These are phyloP conservation scores for Scylla paramamosain DNA, from an alignment of 1,140 invertebrate genomes.

Conservation along the genomic window DNA sequence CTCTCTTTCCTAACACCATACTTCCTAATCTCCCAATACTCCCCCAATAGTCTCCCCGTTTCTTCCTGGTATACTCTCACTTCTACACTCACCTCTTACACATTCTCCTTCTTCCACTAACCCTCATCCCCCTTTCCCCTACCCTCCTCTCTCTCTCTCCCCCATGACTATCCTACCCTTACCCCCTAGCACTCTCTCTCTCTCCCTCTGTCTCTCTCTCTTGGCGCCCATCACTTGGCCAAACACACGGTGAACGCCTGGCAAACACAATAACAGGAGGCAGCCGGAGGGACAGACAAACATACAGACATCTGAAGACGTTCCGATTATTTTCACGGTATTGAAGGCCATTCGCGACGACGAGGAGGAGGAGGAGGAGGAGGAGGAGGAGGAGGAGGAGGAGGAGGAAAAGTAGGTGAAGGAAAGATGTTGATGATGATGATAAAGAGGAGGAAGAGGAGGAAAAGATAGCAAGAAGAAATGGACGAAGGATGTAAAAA, in stretches of 20 bases:
- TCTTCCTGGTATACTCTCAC: background rate
- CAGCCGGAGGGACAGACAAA: background rate
- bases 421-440: too few species aligned
- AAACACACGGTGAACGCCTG: background rate
- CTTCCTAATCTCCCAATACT: background rate
- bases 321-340: background rate
- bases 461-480: too few species aligned
- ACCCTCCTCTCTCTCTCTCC: background rate
- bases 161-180: background rate
- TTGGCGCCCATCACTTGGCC: background rate
- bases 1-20: background rate
- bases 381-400: too few species aligned
- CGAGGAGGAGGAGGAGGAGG: too few species aligned
- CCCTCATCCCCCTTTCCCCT: background rate
- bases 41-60: background rate
- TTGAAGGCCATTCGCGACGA: background rate
- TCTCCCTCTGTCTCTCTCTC: background rate
- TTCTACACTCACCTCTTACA: too few species aligned
- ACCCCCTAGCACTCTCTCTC: background rate
- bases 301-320: background rate
- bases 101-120: background rate
- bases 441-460: too few species aligned
- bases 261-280: slow-evolving; percentile 21
- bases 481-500: too few species aligned
- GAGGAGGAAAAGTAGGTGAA: too few species aligned